Conservation (phyloP, 2,797 vertebrate genomes). For the Huso huso region DNA sequence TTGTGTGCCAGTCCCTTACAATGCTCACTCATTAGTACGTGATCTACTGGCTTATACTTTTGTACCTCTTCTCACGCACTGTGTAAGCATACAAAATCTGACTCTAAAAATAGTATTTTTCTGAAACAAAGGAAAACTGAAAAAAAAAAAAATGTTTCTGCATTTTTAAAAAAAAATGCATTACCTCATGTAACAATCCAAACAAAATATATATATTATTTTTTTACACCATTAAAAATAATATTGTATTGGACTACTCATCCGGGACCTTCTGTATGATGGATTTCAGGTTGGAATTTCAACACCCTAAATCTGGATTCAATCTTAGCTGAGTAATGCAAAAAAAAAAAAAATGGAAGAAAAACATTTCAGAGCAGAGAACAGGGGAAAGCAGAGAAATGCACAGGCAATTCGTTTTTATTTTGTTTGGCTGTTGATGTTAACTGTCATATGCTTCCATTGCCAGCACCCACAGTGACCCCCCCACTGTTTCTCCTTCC, state of each 20-base stretch:
- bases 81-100: no score
- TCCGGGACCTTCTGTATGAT: neutral
- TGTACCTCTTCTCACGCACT: neutral
- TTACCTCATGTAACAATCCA: no score
- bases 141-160: no score
- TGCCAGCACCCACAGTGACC: conserved; percentile 9
- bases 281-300: neutral
- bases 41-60: conserved; percentile 2
- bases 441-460: neutral
- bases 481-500: conserved; percentile 9
- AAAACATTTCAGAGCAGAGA: conserved; percentile 1
- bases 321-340: neutral
- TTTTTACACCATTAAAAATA: no score
- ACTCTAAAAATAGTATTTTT: no score
- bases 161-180: no score
- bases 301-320: neutral
- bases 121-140: no score
- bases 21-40: neutral
- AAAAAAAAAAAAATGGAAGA: neutral
- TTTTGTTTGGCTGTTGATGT: conserved; percentile 5
- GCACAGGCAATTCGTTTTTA: conserved; percentile 1
- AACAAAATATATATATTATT: no score
- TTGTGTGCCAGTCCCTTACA: neutral
- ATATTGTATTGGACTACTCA: neutral
- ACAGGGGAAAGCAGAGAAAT: neutral